phyloP scores from a whole-genome alignment of 2,113 vertebrate genomes.

The Prolemur simus region DNA sequence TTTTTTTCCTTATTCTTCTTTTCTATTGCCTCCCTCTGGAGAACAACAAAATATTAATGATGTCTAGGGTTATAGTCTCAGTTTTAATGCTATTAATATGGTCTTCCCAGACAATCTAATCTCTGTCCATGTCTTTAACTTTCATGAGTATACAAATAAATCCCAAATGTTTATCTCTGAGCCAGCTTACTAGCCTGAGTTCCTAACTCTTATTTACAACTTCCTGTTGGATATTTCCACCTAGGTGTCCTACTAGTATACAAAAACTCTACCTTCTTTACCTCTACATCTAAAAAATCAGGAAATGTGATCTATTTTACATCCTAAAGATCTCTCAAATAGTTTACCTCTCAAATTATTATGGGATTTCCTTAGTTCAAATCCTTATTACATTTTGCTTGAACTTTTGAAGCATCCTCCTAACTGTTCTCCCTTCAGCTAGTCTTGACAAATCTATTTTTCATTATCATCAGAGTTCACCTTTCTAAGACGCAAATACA shows the following conservation, averaged over 20 bases:
- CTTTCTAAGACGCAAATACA: neutral
- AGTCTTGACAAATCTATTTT: neutral
- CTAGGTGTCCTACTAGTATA: neutral
- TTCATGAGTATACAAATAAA: neutral
- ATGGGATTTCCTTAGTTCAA: neutral
- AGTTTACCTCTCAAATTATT: neutral
- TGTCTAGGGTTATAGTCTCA: neutral
- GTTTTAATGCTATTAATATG: neutral
- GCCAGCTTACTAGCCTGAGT: neutral
- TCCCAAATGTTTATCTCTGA: neutral
- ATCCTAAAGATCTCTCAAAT: neutral
- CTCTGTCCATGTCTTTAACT: neutral
- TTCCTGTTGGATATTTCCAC: neutral
- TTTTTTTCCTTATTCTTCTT: neutral
- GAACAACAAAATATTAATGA: neutral
- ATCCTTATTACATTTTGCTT: neutral
- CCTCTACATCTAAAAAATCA: neutral
- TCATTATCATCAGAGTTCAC: neutral
- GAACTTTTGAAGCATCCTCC: neutral
- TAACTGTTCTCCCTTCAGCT: neutral
- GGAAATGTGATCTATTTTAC: neutral
- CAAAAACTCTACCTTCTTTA: neutral
- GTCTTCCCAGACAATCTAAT: neutral
- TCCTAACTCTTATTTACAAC: neutral
- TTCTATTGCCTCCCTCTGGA: neutral